These are phyloP conservation scores for Eupithecia abbreviata DNA, from an alignment of 2,888 invertebrate species.

Conservation along the genomic window DNA sequence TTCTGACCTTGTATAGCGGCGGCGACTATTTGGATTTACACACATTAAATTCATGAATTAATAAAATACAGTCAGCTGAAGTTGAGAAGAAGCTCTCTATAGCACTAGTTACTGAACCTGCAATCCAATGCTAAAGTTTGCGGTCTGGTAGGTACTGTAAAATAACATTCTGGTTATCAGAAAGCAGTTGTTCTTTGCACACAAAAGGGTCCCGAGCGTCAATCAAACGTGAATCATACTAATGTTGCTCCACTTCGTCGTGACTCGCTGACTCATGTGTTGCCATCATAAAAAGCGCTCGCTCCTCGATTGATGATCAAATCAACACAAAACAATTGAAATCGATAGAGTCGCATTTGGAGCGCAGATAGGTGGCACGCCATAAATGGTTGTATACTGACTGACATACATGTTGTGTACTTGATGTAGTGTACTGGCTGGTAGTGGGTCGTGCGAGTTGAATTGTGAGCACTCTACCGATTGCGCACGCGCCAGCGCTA, in stretches of 20 bases:
- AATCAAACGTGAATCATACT: slow-evolving; percentile 17
- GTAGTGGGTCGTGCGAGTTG: neutral
- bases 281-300: slow-evolving; percentile 29
- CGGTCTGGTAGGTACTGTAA: neutral
- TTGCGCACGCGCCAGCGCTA: slow-evolving; percentile 13
- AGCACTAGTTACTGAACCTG: neutral
- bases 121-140: neutral
- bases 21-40: too few relatives aligned
- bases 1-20: too few relatives aligned
- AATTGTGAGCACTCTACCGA: slow-evolving; percentile 11
- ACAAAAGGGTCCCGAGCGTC: slow-evolving; percentile 8
- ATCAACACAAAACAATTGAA: slow-evolving; percentile 48
- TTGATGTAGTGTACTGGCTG: neutral
- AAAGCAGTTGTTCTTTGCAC: slow-evolving; percentile 1
- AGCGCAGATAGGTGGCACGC: slow-evolving; percentile 3
- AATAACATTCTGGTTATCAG: neutral
- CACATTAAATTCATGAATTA: too few relatives aligned
- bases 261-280: slow-evolving; percentile 26
- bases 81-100: too few relatives aligned
- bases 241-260: slow-evolving; percentile 10
- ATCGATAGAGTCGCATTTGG: slow-evolving; percentile 41
- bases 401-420: neutral
- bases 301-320: slow-evolving; percentile 32
- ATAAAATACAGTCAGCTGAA: too few relatives aligned
- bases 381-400: neutral